Percentiles rank a stretch among this genome's conserved stretches.
Evolutionary conservation across 2,797 vertebrate species (phyloP).

Genomic region (Morelia viridis): DNA sequence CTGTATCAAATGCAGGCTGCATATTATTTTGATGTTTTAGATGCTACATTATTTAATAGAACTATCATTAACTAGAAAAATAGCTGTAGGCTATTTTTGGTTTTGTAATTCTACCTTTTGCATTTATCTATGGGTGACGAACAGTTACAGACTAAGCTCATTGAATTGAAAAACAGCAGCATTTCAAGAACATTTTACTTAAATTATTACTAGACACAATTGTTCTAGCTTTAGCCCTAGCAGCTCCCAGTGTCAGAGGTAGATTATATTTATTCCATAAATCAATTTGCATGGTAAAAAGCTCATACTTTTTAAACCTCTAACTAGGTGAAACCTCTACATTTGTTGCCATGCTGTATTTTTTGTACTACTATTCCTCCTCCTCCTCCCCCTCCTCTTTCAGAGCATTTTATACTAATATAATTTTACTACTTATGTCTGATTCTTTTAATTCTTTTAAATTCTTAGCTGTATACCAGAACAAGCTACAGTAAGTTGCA

Average conservation of each 20-base stretch:
- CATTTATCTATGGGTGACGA: not conserved
- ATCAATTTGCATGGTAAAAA: constrained; percentile 50
- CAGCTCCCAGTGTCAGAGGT: constrained; percentile 41
- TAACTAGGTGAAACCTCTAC: constrained; percentile 59
- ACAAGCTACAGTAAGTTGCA: too few relatives aligned
- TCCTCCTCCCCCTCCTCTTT: not conserved
- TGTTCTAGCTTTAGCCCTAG: constrained; percentile 35
- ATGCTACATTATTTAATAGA: not conserved
- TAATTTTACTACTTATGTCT: too few relatives aligned
- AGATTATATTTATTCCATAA: constrained; percentile 57
- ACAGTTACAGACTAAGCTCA: constrained; percentile 34
- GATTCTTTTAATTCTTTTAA: too few relatives aligned
- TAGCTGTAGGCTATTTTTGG: not conserved
- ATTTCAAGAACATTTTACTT: constrained; percentile 62
- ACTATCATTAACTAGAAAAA: not conserved
- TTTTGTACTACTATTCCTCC: constrained; percentile 24
- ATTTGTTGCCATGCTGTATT: constrained; percentile 53
- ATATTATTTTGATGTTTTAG: not conserved
- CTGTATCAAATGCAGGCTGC: not conserved
- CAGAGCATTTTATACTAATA: constrained; percentile 53
- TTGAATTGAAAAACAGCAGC: constrained; percentile 6
- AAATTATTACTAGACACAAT: constrained; percentile 36
- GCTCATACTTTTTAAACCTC: constrained; percentile 47
- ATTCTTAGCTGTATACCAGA: too few relatives aligned
- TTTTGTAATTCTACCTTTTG: constrained; percentile 2